Percentiles rank a stretch among this genome's conserved stretches.
Evolutionary conservation across 2,797 vertebrate genomes (phyloP).

Genomic region (Natrix natrix): DNA sequence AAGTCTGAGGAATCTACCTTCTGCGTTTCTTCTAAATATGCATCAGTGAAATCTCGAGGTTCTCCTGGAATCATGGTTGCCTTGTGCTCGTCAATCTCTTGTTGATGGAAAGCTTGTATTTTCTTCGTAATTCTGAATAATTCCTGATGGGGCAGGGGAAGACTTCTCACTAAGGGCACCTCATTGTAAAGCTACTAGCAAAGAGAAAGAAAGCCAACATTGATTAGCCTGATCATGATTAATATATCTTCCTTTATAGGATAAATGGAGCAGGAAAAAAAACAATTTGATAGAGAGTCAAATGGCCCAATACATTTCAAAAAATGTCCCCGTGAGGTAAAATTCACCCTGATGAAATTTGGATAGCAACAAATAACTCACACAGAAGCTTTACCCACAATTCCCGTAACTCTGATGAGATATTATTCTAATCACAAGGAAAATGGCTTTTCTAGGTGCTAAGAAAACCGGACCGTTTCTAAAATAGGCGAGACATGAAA

Average conservation of each 20-base stretch:
- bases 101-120: constrained; percentile 18
- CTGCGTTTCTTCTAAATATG: constrained; percentile 67
- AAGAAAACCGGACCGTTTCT: too few species aligned
- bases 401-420: too few species aligned
- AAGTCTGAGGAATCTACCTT: constrained; percentile 35
- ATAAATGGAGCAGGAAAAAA: neutral
- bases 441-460: too few species aligned
- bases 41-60: constrained; percentile 66
- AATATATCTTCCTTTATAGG: neutral
- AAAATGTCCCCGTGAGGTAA: neutral
- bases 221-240: neutral
- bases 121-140: constrained; percentile 25
- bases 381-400: neutral
- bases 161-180: neutral
- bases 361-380: neutral
- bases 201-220: neutral
- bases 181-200: constrained; percentile 31
- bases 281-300: neutral
- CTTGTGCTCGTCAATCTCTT: constrained; percentile 52
- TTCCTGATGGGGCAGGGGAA: constrained; percentile 39
- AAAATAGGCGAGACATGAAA: too few species aligned
- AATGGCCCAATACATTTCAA: neutral
- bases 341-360: neutral
- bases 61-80: constrained; percentile 55
- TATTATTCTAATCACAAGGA: neutral